These are phyloP conservation scores for Criorhina ranunculi DNA, from an alignment of 2,888 invertebrate genomes.

Conservation along the genomic window DNA sequence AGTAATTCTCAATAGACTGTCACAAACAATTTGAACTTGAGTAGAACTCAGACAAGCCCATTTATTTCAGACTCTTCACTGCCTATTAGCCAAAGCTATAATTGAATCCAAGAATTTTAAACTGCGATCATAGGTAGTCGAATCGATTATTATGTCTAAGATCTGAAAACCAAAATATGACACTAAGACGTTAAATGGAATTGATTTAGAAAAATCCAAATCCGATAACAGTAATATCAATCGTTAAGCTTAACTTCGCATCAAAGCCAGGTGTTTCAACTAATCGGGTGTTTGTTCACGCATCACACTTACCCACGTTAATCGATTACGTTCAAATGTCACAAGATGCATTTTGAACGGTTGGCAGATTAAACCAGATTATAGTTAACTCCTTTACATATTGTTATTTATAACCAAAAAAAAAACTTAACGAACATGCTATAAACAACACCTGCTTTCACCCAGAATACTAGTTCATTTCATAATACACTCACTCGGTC, in stretches of 20 bases:
- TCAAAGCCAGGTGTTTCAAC: background rate
- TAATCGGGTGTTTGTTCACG: background rate
- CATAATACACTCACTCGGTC: background rate
- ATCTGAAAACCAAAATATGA: too few relatives aligned
- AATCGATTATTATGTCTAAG: too few relatives aligned
- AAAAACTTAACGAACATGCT: background rate
- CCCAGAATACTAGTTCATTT: slow-evolving; percentile 9
- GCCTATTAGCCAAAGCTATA: too few relatives aligned
- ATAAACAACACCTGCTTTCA: slow-evolving; percentile 3
- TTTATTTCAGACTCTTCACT: too few relatives aligned
- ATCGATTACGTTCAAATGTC: background rate
- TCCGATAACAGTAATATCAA: background rate
- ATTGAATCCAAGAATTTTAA: too few relatives aligned
- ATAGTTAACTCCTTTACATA: background rate
- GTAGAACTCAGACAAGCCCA: too few relatives aligned
- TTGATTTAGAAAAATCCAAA: too few relatives aligned
- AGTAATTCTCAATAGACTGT: too few relatives aligned
- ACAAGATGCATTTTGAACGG: background rate
- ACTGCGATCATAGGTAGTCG: too few relatives aligned
- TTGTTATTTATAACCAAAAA: background rate
- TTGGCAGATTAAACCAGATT: background rate
- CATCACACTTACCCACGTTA: background rate
- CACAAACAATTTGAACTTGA: too few relatives aligned
- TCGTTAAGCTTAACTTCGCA: background rate
- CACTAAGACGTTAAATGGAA: too few relatives aligned